Evolutionary conservation across 2,797 vertebrate species (phyloP).

Genomic region (Aulostomus chinensis): DNA sequence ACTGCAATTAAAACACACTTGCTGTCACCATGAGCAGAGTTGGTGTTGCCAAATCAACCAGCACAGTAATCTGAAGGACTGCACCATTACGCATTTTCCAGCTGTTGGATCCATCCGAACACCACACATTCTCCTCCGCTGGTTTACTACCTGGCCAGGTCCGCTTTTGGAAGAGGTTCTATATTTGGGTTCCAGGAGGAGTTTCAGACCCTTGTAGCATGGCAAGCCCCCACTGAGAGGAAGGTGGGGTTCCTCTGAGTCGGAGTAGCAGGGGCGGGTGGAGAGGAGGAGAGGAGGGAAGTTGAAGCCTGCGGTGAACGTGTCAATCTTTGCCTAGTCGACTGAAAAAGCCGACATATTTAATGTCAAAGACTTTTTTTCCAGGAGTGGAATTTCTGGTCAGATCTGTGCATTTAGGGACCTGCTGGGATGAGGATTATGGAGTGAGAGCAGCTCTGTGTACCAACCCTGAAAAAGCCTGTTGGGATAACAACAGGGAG

Average conservation of each 20-base stretch:
- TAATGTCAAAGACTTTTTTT: conserved; percentile 22
- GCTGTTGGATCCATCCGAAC: conserved; percentile 8
- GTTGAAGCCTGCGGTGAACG: conserved; percentile 41
- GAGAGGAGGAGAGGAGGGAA: conserved; percentile 12
- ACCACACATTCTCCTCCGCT: conserved; percentile 1
- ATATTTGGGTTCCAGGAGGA: conserved; percentile 30
- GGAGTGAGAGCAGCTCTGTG: conserved; percentile 33
- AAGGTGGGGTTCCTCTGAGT: conserved; percentile 27
- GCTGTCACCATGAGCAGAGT: background rate
- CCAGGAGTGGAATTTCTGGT: conserved; percentile 44
- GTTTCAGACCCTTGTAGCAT: conserved; percentile 17
- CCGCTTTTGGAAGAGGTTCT: conserved; percentile 15
- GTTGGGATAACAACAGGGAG: conserved; percentile 38
- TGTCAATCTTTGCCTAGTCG: conserved; percentile 44
- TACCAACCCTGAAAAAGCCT: conserved; percentile 24
- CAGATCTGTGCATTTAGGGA: conserved; percentile 41
- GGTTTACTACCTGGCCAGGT: conserved; percentile 23
- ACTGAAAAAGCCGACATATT: conserved; percentile 41
- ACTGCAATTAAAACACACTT: background rate
- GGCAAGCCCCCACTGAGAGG: conserved; percentile 27
- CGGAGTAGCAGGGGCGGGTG: conserved; percentile 16
- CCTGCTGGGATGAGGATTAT: conserved; percentile 43
- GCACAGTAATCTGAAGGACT: background rate
- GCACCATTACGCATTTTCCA: background rate
- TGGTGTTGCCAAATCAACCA: background rate